Base-by-base conservation (phyloP, 2,113 vertebrate species). In the Nothoprocta pentlandii region DNA sequence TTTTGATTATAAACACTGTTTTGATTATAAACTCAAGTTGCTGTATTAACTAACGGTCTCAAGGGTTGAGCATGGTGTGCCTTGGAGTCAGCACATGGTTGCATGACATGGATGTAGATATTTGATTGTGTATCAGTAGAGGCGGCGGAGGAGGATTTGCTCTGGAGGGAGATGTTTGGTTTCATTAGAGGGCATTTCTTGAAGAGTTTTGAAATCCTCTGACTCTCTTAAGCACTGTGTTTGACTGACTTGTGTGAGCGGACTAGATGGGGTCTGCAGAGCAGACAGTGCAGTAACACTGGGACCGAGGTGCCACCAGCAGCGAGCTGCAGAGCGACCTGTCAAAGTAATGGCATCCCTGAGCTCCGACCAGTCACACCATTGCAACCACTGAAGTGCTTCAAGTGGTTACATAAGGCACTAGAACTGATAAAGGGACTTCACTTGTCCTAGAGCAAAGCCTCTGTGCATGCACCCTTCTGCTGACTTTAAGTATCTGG, bases 331-430 rank as follows among this genome's bases (percentile, higher is more conserved):
- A 80, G 58, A 62, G 66, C 84, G 80, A 88, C 90, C 82, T 85
- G 85, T 59, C 90, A 87, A 74, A 89, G 82, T 36, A 49, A 64
- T 67, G 54, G 54, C 23, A 74, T 74, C 87, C 32, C 75, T 92
- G 19, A 80, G 14, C 23, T 76, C 58, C 75, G 46, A 88, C 73
- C 68, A 80, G 82, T 58, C 71, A 83, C 92, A 82, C 61, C 44
- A 53, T 75, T 76, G 11, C 63, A 94, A 39, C 9, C 68, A 83
- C 41, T 86, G 77, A 70, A 87, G 74, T 34, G 5, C 41, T 86
- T 78, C 66, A 42, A 86, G 77, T 59, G 77, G 36, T 86, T 93
- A 75, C 16, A 2, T 91, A 94, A 93, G 88, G 30, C 39, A 67
- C 47, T 28, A 56, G 64, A 83, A 90, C 26, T 90, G 74, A 87